These are phyloP conservation scores for Ostrea denselamellosa DNA, from an alignment of 1,140 invertebrate genomes.

Conservation along the genomic window DNA sequence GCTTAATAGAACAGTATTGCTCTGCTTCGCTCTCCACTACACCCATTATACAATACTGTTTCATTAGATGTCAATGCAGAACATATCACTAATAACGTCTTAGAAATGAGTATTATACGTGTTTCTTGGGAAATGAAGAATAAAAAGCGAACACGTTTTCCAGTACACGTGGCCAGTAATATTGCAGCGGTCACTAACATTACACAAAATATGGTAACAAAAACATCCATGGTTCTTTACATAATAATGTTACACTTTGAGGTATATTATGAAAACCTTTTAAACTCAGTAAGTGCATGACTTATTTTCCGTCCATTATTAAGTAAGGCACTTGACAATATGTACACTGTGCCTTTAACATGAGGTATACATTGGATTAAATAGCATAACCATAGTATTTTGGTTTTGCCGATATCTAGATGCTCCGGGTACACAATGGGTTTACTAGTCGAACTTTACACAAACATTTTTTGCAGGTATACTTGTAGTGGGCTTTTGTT, in stretches of 20 bases:
- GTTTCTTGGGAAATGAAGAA: background rate
- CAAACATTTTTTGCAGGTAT: too few species aligned
- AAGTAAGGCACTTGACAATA: conserved; percentile 20
- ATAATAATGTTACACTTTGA: background rate
- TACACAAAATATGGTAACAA: conserved; percentile 17
- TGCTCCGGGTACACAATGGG: too few species aligned
- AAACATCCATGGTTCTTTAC: conserved; percentile 4
- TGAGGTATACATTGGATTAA: conserved; percentile 5
- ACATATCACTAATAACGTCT: background rate
- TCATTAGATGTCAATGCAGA: background rate
- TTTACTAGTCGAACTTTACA: too few species aligned
- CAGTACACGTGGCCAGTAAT: background rate
- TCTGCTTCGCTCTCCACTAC: too few species aligned
- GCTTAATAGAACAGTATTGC: too few species aligned
- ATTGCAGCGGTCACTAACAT: conserved; percentile 5
- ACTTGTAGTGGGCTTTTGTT: too few species aligned
- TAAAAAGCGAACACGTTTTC: background rate
- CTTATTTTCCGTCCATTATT: background rate
- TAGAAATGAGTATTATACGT: background rate
- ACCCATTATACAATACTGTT: too few species aligned
- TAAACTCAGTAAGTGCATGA: conserved; percentile 12
- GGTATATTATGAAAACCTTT: background rate
- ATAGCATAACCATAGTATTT: background rate
- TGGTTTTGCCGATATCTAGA: too few species aligned
- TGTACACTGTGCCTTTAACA: background rate